Conservation (phyloP, 1,140 invertebrate genomes). For the Spodoptera litura region DNA sequence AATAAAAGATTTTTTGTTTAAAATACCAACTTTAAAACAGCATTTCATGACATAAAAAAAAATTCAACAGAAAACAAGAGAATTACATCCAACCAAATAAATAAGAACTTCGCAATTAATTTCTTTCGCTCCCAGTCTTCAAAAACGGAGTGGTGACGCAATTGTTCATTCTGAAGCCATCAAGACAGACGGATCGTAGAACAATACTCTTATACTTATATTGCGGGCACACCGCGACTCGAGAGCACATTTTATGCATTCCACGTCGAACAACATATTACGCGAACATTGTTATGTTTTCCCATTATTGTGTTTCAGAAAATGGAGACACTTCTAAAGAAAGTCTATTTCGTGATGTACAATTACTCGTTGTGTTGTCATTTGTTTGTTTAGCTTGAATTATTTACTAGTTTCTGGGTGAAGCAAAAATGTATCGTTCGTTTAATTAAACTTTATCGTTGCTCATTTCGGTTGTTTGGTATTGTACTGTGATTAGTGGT, state of each 20-base stretch:
- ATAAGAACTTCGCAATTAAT: too few species aligned
- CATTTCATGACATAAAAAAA: too few species aligned
- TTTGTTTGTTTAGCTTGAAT: conserved; percentile 2
- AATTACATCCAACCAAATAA: too few species aligned
- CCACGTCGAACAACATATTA: conserved; percentile 34
- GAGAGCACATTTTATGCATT: conserved; percentile 31
- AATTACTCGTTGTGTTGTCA: conserved; percentile 9
- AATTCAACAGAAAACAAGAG: too few species aligned
- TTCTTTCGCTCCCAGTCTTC: not conserved
- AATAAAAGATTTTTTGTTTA: too few species aligned
- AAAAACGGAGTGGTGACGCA: not conserved
- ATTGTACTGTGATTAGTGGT: too few species aligned
- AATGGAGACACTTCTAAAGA: conserved; percentile 5
- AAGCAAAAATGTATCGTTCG: not conserved
- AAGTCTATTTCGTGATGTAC: conserved; percentile 12
- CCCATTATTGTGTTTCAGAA: conserved; percentile 40
- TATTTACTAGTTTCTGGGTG: not conserved
- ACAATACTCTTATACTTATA: not conserved
- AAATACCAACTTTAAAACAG: too few species aligned
- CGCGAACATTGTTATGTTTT: conserved; percentile 24
- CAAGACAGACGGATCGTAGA: not conserved
- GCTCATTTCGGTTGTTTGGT: too few species aligned
- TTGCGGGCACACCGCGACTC: not conserved
- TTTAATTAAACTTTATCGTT: too few species aligned
- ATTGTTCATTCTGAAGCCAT: conserved; percentile 13